Conservation (phyloP, 2,888 invertebrate genomes). For the Sesia apiformis region DNA sequence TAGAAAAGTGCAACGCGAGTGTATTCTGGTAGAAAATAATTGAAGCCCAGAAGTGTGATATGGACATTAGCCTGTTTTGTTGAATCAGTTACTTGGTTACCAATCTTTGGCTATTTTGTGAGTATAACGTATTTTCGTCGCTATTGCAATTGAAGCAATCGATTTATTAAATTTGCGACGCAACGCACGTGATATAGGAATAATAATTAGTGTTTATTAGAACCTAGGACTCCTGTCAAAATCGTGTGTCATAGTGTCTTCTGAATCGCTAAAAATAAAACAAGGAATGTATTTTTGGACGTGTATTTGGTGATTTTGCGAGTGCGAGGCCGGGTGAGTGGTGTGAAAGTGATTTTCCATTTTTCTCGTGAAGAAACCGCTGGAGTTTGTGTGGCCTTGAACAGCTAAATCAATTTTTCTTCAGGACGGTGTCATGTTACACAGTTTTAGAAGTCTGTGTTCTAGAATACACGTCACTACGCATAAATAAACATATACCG, state of each 20-base stretch:
- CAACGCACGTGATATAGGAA: slow-evolving; percentile 32
- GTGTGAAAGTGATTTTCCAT: slow-evolving; percentile 55
- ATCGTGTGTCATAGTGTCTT: slow-evolving; percentile 43
- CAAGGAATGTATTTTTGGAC: slow-evolving; percentile 56
- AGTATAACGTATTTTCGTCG: slow-evolving; percentile 44
- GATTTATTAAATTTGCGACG: slow-evolving; percentile 32
- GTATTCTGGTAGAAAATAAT: slow-evolving; percentile 11
- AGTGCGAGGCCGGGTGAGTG: slow-evolving; percentile 47
- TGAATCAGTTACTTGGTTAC: slow-evolving; percentile 47
- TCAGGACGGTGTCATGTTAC: slow-evolving; percentile 22
- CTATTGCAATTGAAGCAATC: slow-evolving; percentile 38
- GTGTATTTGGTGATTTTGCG: slow-evolving; percentile 61
- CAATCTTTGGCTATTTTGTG: slow-evolving; percentile 45
- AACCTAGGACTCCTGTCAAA: slow-evolving; percentile 19
- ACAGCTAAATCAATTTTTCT: slow-evolving; percentile 14
- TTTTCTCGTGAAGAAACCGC: slow-evolving; percentile 24
- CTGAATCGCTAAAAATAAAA: slow-evolving; percentile 58
- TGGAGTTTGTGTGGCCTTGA: slow-evolving; percentile 38
- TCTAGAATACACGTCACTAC: not conserved
- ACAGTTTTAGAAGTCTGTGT: not conserved
- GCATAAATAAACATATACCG: not conserved
- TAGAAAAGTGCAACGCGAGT: slow-evolving; percentile 45
- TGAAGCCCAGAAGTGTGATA: slow-evolving; percentile 12
- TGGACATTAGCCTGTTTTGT: slow-evolving; percentile 18
- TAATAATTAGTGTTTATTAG: slow-evolving; percentile 36